Evolutionary conservation across 2,797 vertebrate species (phyloP).

Genomic region (Linurgus olivaceus): DNA sequence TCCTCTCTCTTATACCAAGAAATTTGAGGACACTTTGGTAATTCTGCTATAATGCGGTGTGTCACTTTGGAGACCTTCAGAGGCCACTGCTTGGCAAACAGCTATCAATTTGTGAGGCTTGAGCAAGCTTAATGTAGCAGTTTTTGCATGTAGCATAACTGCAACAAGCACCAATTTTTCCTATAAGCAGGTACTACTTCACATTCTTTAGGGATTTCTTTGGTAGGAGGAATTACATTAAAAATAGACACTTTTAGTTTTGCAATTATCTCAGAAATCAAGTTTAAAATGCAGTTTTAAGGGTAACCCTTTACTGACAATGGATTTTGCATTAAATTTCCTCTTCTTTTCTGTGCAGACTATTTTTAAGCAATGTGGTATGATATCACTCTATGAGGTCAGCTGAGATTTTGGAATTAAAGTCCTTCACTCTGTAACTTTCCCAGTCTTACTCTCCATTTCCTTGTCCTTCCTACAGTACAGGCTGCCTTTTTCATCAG

Average conservation of each 20-base stretch:
- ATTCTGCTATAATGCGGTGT: background rate
- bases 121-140: background rate
- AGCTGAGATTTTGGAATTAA: background rate
- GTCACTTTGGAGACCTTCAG: background rate
- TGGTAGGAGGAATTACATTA: background rate
- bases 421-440: background rate
- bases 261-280: conserved; percentile 14
- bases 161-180: background rate
- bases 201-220: conserved; percentile 26
- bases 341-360: background rate
- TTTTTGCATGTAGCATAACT: background rate
- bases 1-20: background rate
- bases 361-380: background rate
- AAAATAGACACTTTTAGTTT: conserved; percentile 11
- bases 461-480: background rate
- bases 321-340: background rate
- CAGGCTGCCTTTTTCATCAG: background rate
- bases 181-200: background rate
- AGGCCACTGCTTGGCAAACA: background rate
- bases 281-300: background rate
- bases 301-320: background rate
- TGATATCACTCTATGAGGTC: background rate
- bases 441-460: background rate
- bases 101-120: background rate
- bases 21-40: background rate